These are phyloP conservation scores for Ispidina picta DNA, from an alignment of 2,797 vertebrate species.

Conservation along the genomic window DNA sequence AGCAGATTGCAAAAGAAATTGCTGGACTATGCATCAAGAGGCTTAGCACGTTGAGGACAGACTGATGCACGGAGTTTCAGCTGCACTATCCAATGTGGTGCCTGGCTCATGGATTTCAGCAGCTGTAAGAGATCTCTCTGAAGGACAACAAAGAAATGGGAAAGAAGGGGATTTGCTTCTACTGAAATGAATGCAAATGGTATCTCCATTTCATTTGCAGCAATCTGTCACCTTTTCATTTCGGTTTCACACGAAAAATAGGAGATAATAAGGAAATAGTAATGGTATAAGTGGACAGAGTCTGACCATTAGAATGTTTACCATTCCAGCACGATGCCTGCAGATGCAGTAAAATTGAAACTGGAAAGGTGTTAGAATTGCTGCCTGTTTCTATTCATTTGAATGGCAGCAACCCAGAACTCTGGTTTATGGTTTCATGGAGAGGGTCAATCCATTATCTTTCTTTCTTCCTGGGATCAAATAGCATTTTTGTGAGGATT, in stretches of 20 bases:
- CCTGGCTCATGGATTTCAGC: slow-evolving; percentile 44
- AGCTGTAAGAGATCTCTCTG: slow-evolving; percentile 40
- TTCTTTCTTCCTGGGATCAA: slow-evolving; percentile 69
- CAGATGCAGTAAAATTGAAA: slow-evolving; percentile 78
- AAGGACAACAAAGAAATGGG: slow-evolving; percentile 63
- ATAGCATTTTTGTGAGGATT: slow-evolving; percentile 75
- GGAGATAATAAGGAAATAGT: slow-evolving; percentile 71
- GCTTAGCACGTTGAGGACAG: slow-evolving; percentile 19
- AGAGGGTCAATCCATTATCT: slow-evolving; percentile 76
- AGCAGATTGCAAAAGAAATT: slow-evolving; percentile 48
- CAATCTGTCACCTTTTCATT: slow-evolving; percentile 75
- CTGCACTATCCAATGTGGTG: slow-evolving; percentile 33
- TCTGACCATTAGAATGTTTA: slow-evolving; percentile 79
- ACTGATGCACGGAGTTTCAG: not conserved
- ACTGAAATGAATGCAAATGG: slow-evolving; percentile 71
- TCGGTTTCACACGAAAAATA: slow-evolving; percentile 55
- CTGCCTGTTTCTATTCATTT: slow-evolving; percentile 76
- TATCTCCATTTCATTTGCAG: slow-evolving; percentile 60
- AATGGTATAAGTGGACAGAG: slow-evolving; percentile 70
- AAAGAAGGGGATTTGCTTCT: slow-evolving; percentile 16
- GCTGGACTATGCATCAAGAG: not conserved
- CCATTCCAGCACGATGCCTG: slow-evolving; percentile 69
- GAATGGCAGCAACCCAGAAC: slow-evolving; percentile 74
- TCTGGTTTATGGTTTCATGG: slow-evolving; percentile 64
- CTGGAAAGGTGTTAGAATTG: slow-evolving; percentile 74